Base-by-base conservation (phyloP, 2,888 invertebrate species). In the Megaustenia siamemsis region DNA sequence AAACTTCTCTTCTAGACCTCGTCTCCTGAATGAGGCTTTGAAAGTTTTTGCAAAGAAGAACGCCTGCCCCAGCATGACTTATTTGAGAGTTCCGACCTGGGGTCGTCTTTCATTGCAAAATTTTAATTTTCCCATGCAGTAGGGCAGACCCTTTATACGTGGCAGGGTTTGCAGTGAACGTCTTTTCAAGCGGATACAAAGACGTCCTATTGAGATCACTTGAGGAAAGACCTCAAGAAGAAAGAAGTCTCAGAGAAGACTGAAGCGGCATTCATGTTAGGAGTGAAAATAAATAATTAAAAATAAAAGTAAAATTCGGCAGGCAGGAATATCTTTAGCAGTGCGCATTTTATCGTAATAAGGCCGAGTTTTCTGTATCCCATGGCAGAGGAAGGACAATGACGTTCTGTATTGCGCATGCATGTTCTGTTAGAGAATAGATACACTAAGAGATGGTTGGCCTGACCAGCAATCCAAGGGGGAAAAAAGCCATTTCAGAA, bases 121-220 rank as follows among this genome's bases (percentile, higher is more conserved):
- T 83, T 83, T 83, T 83, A 83, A 83, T 83, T 83, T 83, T 83
- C 77, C 83, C 83, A 83, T 83, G 83, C 83, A 83, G 68, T n/a
- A 49, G 83, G 83, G 83, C 83, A 83, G 77, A 69, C 68, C 77
- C 69, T 83, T 83, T 83, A 75, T 83, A 69, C 77, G 40, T 68
- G 53, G 28, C 60, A 6, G 69, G 63, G 40, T 53, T 76, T 77
- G 24, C 24, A 32, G 49, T 83, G 77, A 83, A 56, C 77, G 66
- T 68, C 83, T 77, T 77, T 83, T 76, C 76, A 83, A 21, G 75
- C 71, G 76, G 38, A 28, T 53, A 82, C 76, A 82, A 82, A 75
- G 82, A 32, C 60, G 28, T 28, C 56, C 60, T 53, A 49, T 40
- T 45, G 38, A 45, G 56, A 43, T 69, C 69, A 77, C 83, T 83